Conservation (phyloP, 2,113 vertebrate species). For the Mustela lutreola region DNA sequence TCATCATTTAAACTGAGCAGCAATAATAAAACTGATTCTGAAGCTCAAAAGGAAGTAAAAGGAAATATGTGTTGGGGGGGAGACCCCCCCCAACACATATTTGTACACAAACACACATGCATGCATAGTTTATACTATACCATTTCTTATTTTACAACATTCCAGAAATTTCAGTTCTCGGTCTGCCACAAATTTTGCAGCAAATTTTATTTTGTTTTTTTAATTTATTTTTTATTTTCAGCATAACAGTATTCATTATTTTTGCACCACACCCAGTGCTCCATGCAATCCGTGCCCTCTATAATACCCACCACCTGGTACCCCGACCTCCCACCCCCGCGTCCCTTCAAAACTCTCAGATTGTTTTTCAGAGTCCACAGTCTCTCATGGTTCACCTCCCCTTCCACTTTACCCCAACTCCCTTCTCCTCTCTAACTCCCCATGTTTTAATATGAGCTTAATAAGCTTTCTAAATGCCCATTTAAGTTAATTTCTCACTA, state of each 20-base stretch:
- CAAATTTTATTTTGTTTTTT: not conserved
- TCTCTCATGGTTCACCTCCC: no score
- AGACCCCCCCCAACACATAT: not conserved
- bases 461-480: not conserved
- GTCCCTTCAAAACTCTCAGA: no score
- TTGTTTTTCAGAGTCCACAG: no score
- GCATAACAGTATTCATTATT: no score
- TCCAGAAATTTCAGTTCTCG: not conserved
- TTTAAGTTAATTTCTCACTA: not conserved
- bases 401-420: no score
- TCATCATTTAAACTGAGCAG: not conserved
- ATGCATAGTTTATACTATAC: not conserved
- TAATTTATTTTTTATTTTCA: not conserved
- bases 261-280: no score
- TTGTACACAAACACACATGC: not conserved
- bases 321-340: no score
- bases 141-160: not conserved
- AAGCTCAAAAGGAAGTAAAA: not conserved
- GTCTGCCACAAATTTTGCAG: not conserved
- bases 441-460: not conserved
- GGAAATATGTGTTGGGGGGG: not conserved
- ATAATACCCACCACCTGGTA: no score
- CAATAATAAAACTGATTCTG: not conserved
- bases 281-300: no score
- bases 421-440: no score